Base-by-base conservation (phyloP, 1,140 invertebrate genomes). In the Zaprionus ghesquierei region DNA sequence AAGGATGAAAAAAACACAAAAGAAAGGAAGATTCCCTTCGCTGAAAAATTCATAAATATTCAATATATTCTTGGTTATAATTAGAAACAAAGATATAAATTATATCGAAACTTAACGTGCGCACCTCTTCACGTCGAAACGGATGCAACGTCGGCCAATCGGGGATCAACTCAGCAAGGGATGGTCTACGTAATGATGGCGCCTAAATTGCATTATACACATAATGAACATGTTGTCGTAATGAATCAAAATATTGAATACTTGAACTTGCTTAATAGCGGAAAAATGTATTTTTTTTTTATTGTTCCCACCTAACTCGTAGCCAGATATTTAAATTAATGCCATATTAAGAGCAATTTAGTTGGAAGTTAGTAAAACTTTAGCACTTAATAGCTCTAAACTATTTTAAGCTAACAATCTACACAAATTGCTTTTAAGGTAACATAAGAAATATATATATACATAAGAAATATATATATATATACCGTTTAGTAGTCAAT, bases 91-190 rank as follows among this genome's bases (percentile, higher is more conserved):
- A 46, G 18, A 46, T 22, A 33, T 27, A 23, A 72, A 59, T 18
- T 23, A 54, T 54, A 35, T 53, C 54, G 41, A 20, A 53, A 41
- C 44, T 29, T 60, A 25, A 49, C 54, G 15, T 74, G 68, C 89
- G 68, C 79, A 92, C 91, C 91, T 92, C 91, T 62, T 91, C 89
- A 49, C 91, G 91, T 66, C 91, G 94, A 94, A 97, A 96, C 93
- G 95, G 96, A 94, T 98, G 96, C 86, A 98, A 95, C 87, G 95
- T 95, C 87, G 98, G 98, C 98, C 98, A 99, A 94, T 98, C 98
- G 86, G 97, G 97, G 93, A 99, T 98, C 94, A 98, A 93, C 93
- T 98, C 97, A 86, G 97, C 97, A 92, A 98, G 94, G 78, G 97
- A 98, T 90, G 95, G 95, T 94, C 97, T 95, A 94, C 97, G 95